Conservation (phyloP, 1,140 invertebrate species). For the Caenorhabditis remanei region DNA sequence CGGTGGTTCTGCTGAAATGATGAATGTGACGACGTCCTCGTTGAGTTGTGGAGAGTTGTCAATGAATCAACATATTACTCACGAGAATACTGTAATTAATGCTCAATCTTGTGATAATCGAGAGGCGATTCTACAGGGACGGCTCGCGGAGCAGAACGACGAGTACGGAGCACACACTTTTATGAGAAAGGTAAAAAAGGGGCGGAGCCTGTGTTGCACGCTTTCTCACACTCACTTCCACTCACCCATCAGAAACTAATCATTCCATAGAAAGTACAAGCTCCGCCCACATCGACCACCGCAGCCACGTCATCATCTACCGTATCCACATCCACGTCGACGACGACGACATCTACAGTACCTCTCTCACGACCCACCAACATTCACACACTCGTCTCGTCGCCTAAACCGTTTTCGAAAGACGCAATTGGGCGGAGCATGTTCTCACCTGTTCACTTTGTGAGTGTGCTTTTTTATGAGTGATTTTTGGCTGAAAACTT, state of each 20-base stretch:
- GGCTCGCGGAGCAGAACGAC: background rate
- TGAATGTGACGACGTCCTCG: slow-evolving; percentile 43
- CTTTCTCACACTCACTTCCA: too few species aligned
- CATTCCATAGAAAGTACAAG: background rate
- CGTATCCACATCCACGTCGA: background rate
- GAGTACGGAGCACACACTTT: slow-evolving; percentile 29
- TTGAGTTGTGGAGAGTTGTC: slow-evolving; percentile 31
- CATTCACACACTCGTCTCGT: slow-evolving; percentile 14
- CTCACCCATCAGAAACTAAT: background rate
- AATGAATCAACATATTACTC: slow-evolving; percentile 14
- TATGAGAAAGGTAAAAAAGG: slow-evolving; percentile 36
- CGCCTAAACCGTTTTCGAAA: slow-evolving; percentile 40
- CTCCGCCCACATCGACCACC: background rate
- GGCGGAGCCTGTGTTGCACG: background rate
- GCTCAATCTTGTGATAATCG: slow-evolving; percentile 42
- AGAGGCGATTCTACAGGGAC: slow-evolving; percentile 11
- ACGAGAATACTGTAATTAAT: slow-evolving; percentile 30
- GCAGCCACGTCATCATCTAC: background rate
- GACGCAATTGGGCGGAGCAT: background rate
- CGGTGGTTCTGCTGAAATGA: slow-evolving; percentile 38
- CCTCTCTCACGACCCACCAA: background rate
- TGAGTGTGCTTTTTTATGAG: background rate
- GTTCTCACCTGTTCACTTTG: slow-evolving; percentile 24
- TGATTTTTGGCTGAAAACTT: background rate
- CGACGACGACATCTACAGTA: background rate